Evolutionary conservation across 2,113 vertebrate species (phyloP), one percentile per base, ranked within the genome.

Genomic region (Fregata magnificens): DNA sequence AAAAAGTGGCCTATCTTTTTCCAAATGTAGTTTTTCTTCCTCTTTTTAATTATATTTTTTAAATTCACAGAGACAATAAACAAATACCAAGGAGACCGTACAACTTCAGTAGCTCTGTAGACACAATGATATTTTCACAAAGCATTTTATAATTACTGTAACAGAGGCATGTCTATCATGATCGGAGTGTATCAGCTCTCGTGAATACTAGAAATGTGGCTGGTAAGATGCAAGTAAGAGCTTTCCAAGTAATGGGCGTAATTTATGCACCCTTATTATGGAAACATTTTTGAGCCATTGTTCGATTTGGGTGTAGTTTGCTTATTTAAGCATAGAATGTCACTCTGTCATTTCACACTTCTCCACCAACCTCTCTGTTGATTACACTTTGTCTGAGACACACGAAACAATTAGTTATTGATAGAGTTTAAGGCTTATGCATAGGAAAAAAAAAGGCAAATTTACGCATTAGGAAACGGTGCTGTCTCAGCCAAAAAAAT

Each of bases 241-340:
- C 91, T 91, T 97, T 97, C 95, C 96, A 96, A 97, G 85, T 77
- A 93, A 82, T 70, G 59, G 86, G 80, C 67, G 84, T 96, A 96
- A 96, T 97, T 96, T 97, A 95, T 96, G 93, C 94, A 96, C 81
- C 49, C 92, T 94, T 96, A 95, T 96, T 96, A 96, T 73, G 73
- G 78, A 97, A 97, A 95, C 91, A 91, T 95, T 96, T 95, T 82
- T 42, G 0, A 93, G 72, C 62, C 58, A 76, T 90, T 97, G 93
- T 95, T 97, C 18, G 16, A 93, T 96, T 95, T 79, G 89, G 91
- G 92, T 91, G 86, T 95, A 96, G 95, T 95, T 96, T 96, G 95
- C 89, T 95, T 97, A 95, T 97, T 94, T 97, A 90, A 97, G 91
- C 95, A 91, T 94, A 97, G 92, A 96, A 94, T 95, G 93, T 95